Evolutionary conservation across 2,113 vertebrate species (phyloP).

Genomic region (Oxygymnocypris stewartii): DNA sequence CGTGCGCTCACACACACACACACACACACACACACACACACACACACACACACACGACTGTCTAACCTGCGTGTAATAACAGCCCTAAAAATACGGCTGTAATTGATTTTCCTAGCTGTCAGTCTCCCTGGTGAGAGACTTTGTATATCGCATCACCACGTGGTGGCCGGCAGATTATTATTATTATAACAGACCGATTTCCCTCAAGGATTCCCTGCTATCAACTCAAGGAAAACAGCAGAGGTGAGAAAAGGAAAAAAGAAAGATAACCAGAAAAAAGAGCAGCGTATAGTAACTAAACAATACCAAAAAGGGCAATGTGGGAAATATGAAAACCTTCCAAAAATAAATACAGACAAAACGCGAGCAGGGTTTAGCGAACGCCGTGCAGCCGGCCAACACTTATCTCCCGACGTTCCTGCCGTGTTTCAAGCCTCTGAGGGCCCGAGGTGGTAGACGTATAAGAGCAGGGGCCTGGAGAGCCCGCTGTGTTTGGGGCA

Average conservation of each 20-base stretch:
- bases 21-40: no score
- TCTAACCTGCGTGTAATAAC: conserved; percentile 71
- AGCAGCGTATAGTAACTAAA: conserved; percentile 4
- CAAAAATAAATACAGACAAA: conserved; percentile 17
- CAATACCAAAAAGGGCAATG: conserved; percentile 1
- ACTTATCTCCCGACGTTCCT: background rate
- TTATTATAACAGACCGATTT: conserved; percentile 71
- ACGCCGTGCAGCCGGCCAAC: conserved; percentile 7
- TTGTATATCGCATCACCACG: conserved; percentile 74
- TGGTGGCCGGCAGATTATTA: conserved; percentile 81
- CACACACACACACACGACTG: conserved; percentile 63
- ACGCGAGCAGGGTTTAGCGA: background rate
- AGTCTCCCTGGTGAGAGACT: conserved; percentile 71
- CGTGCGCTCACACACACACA: conserved; percentile 61
- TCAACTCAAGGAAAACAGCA: conserved; percentile 70
- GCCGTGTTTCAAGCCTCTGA: background rate
- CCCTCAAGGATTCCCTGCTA: conserved; percentile 79
- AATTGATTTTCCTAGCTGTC: conserved; percentile 81
- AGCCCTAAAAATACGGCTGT: conserved; percentile 73
- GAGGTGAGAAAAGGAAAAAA: conserved; percentile 57
- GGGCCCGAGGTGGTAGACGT: background rate
- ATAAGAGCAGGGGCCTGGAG: background rate
- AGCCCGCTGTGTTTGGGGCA: background rate
- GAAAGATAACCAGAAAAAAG: conserved; percentile 5
- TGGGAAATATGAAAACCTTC: background rate